phyloP scores from a whole-genome alignment of 2,797 vertebrate species.

The Pristis pectinata region DNA sequence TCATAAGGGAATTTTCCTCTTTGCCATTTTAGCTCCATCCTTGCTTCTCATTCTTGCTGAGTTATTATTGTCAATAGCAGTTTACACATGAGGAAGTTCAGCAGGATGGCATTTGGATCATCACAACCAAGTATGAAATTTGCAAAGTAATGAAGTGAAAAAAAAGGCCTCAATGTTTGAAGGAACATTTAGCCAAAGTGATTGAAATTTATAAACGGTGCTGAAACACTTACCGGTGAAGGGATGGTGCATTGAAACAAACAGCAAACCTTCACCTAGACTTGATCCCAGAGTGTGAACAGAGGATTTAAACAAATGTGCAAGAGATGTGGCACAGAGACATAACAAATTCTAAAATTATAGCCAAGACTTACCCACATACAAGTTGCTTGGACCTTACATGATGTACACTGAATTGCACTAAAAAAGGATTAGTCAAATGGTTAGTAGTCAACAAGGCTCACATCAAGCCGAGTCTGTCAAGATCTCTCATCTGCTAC shows the following conservation, averaged over 20 bases:
- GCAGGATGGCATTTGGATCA: not conserved
- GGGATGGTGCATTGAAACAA: not conserved
- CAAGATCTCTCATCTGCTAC: not conserved
- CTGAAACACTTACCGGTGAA: not conserved
- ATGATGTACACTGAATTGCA: not conserved
- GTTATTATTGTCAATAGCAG: not conserved
- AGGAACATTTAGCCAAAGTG: not conserved
- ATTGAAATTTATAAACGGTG: not conserved
- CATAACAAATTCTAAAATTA: not conserved
- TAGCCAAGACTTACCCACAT: not conserved
- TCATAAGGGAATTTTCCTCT: not conserved
- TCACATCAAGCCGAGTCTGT: not conserved
- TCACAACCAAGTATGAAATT: not conserved
- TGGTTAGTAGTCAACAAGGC: not conserved
- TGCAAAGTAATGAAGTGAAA: not conserved
- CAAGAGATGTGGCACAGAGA: not conserved
- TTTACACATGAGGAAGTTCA: not conserved
- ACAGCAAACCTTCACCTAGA: not conserved
- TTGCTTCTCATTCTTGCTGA: not conserved
- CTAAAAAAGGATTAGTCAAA: not conserved
- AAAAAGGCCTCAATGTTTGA: not conserved
- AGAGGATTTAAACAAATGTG: not conserved
- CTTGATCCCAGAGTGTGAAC: not conserved
- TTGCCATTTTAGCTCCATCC: not conserved
- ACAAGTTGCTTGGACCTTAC: not conserved